These are phyloP conservation scores for Metaphire vulgaris DNA, from an alignment of 1,140 invertebrate species.

Conservation along the genomic window DNA sequence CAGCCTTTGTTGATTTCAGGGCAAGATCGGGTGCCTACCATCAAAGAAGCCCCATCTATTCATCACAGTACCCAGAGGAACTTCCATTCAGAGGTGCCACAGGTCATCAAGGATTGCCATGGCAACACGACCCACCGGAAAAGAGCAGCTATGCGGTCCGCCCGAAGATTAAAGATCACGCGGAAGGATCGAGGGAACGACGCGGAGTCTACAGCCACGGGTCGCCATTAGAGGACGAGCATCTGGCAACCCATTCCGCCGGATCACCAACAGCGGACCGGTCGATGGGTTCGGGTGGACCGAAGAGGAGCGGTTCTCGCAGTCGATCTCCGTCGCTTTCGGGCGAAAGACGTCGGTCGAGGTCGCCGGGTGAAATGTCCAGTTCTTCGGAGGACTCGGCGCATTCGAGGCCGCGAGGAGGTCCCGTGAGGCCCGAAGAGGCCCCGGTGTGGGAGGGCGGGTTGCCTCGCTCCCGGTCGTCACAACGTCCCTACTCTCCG, in stretches of 20 bases:
- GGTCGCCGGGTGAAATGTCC: neutral
- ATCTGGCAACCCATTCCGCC: neutral
- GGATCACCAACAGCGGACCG: neutral
- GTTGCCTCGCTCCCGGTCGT: too few species aligned
- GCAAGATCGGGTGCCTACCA: neutral
- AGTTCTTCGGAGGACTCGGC: neutral
- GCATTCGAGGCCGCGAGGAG: neutral
- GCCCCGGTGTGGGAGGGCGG: neutral
- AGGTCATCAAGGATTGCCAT: neutral
- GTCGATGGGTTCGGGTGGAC: neutral
- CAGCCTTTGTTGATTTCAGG: neutral
- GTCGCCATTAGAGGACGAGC: neutral
- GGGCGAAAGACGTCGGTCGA: neutral
- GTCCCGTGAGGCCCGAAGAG: neutral
- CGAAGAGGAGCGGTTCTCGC: neutral
- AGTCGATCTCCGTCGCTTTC: neutral
- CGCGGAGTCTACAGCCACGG: neutral
- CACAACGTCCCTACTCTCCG: neutral
- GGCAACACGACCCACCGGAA: neutral
- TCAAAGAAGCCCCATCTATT: neutral
- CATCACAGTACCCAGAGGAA: neutral
- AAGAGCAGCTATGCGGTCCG: neutral
- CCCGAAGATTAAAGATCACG: neutral
- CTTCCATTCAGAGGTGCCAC: neutral
- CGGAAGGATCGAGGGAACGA: neutral